Conservation (phyloP, 2,113 vertebrate species). For the Nettapus auritus region DNA sequence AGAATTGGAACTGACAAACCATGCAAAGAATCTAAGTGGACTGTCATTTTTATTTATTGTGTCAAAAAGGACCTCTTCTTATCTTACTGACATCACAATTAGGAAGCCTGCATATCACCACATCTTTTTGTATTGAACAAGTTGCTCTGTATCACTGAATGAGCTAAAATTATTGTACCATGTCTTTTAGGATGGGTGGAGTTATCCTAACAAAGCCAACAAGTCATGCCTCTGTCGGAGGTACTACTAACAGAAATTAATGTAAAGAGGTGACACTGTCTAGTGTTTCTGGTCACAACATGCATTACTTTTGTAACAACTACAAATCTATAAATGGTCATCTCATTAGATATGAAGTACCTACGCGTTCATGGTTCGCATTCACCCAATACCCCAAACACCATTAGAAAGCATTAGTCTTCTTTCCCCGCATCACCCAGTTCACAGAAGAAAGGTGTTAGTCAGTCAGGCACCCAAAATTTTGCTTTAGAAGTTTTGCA, state of each 20-base stretch:
- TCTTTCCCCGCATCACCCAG: not conserved
- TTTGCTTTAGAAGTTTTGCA: not conserved
- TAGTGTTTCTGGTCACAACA: not conserved
- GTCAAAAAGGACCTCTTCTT: constrained; percentile 41
- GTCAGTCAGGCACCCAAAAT: not conserved
- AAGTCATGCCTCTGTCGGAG: not conserved
- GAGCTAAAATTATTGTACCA: not conserved
- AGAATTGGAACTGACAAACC: constrained; percentile 65
- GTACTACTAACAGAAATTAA: not conserved
- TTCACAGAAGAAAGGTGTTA: not conserved
- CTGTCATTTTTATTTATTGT: constrained; percentile 50
- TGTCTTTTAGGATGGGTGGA: not conserved
- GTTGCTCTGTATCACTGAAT: not conserved
- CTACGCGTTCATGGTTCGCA: not conserved
- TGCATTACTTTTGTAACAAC: not conserved
- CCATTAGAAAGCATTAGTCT: not conserved
- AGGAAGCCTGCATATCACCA: constrained; percentile 13
- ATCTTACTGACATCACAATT: constrained; percentile 28
- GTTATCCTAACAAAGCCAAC: not conserved
- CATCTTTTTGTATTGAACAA: not conserved
- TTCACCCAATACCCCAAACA: not conserved
- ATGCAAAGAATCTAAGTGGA: constrained; percentile 53
- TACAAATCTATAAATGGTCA: not conserved
- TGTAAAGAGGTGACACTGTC: not conserved
- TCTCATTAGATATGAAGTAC: not conserved